These are phyloP conservation scores for Habropoda laboriosa DNA, from an alignment of 1,140 invertebrate species.

Conservation along the genomic window DNA sequence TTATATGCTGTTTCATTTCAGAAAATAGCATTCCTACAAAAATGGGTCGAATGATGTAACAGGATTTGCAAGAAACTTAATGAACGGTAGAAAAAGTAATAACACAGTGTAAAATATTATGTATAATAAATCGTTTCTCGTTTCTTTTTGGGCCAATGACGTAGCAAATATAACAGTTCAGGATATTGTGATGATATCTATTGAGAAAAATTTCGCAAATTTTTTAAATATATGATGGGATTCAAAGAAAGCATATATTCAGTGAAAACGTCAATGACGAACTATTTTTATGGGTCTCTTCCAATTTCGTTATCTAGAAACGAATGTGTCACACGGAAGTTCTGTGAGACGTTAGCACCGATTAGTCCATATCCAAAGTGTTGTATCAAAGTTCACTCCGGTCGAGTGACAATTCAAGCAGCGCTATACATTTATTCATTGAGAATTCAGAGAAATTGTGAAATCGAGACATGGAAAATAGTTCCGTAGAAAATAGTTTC, in stretches of 20 bases:
- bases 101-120: not conserved
- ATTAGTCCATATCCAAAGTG: not conserved
- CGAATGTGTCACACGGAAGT: not conserved
- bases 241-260: not conserved
- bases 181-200: not conserved
- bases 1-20: not conserved
- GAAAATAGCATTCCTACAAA: not conserved
- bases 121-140: not conserved
- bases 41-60: not conserved
- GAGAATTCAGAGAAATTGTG: not conserved
- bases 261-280: not conserved
- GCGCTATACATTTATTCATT: not conserved
- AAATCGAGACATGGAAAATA: not conserved
- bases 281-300: not conserved
- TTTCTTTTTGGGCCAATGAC: not conserved
- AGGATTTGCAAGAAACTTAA: not conserved
- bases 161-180: no score
- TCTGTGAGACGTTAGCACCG: not conserved
- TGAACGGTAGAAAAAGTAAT: not conserved
- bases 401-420: not conserved
- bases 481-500: not conserved
- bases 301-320: not conserved
- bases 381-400: not conserved
- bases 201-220: not conserved
- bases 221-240: not conserved